These are phyloP conservation scores for Diacarnus erythraeanus DNA, from an alignment of 37 sponge, comb jelly and placozoan species.

Conservation along the genomic window DNA sequence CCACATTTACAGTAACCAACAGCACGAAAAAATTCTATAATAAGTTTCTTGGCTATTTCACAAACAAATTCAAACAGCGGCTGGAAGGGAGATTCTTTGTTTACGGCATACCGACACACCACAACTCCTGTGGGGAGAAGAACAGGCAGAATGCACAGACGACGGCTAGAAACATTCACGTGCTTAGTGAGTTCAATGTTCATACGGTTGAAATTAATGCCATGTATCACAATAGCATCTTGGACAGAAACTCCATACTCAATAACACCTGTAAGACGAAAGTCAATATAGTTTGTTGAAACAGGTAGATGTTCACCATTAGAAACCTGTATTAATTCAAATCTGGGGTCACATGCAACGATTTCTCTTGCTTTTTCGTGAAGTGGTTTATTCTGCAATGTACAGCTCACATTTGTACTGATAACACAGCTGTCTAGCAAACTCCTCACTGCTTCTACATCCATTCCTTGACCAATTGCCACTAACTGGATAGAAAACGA, in stretches of 20 bases:
- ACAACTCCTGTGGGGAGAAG: slow-evolving; percentile 38
- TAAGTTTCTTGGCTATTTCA: slow-evolving; percentile 34
- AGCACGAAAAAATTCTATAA: slow-evolving; percentile 47
- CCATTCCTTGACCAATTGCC: slow-evolving; percentile 45
- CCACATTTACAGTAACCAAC: slow-evolving; percentile 76
- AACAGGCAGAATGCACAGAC: slow-evolving; percentile 49
- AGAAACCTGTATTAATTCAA: slow-evolving; percentile 23
- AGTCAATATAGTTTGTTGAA: slow-evolving; percentile 36
- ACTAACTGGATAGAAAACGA: slow-evolving; percentile 55
- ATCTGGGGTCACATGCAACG: slow-evolving; percentile 24
- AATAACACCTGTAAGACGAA: slow-evolving; percentile 51
- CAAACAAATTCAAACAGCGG: slow-evolving; percentile 25
- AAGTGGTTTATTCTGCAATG: background rate
- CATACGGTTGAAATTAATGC: slow-evolving; percentile 67
- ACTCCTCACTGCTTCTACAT: slow-evolving; percentile 2
- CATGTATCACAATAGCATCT: slow-evolving; percentile 58
- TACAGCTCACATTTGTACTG: background rate
- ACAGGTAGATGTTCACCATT: background rate
- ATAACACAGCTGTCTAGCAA: slow-evolving; percentile 18
- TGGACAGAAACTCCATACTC: slow-evolving; percentile 56
- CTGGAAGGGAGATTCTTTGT: slow-evolving; percentile 3
- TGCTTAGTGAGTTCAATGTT: slow-evolving; percentile 53
- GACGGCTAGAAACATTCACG: slow-evolving; percentile 59
- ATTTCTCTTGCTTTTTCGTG: background rate
- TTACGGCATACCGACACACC: slow-evolving; percentile 40